These are phyloP conservation scores for Hemaris fuciformis DNA, from an alignment of 2,888 invertebrate species.

Conservation along the genomic window DNA sequence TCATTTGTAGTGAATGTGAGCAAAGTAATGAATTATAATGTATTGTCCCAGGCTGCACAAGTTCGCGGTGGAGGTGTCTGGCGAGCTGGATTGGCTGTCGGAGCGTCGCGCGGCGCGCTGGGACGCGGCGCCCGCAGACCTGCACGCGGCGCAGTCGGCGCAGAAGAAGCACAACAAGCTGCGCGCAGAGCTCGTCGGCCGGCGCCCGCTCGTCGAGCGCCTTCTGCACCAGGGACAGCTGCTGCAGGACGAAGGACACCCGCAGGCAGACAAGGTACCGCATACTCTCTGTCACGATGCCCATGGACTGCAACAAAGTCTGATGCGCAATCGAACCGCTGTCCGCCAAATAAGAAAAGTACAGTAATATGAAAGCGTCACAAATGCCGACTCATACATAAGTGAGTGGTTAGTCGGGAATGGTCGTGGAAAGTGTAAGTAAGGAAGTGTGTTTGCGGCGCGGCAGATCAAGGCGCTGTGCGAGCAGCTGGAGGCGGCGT, in stretches of 20 bases:
- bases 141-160: slow-evolving; percentile 96
- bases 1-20: too few relatives aligned
- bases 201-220: slow-evolving; percentile 92
- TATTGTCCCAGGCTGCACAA: slow-evolving; percentile 85
- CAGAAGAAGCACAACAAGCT: slow-evolving; percentile 97
- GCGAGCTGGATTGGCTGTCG: slow-evolving; percentile 96
- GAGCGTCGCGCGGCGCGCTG: slow-evolving; percentile 93
- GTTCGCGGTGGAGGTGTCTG: slow-evolving; percentile 95
- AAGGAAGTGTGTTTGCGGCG: not conserved
- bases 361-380: too few relatives aligned
- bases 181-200: slow-evolving; percentile 92
- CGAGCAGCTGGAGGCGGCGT: slow-evolving; percentile 85
- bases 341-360: too few relatives aligned
- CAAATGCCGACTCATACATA: too few relatives aligned
- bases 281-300: too few relatives aligned
- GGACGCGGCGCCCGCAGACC: slow-evolving; percentile 88
- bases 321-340: too few relatives aligned
- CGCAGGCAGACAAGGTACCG: slow-evolving; percentile 87
- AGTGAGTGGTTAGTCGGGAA: too few relatives aligned
- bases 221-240: slow-evolving; percentile 89
- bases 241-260: slow-evolving; percentile 89
- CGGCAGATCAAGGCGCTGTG: slow-evolving; percentile 88
- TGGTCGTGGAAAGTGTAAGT: not conserved
- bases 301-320: not conserved
- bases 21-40: not conserved